Evolutionary conservation across 2,888 invertebrate genomes (phyloP), one percentile per base, ranked within the genome.

Genomic region (Zaprionus lineosus): DNA sequence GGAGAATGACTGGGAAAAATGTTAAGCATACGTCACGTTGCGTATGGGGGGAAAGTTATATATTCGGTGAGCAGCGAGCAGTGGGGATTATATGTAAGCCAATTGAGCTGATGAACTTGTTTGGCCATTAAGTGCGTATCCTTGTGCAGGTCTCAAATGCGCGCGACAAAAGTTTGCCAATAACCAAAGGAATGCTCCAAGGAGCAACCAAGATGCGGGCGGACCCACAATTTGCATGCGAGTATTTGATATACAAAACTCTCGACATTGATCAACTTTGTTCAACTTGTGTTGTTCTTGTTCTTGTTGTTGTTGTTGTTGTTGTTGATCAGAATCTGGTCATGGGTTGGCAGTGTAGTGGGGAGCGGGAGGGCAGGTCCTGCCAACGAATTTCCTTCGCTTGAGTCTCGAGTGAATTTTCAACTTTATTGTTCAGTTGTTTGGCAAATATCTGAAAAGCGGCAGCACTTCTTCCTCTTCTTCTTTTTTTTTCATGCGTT

Each of bases 361-460:
- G n/a, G n/a, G n/a, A n/a, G n/a, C n/a, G n/a, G n/a, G n/a, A n/a
- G n/a, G n/a, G n/a, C n/a, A n/a, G n/a, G n/a, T n/a, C n/a, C n/a
- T 50, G 29, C 21, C 61, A 40, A 29, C 72, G 77, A 75, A 65
- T 79, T 76, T 51, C 53, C 59, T 40, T 44, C 52, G 34, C 24
- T 31, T 9, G 29, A 34, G 56, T 64, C 76, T 62, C 63, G 39
- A 75, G 81, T 69, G 73, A 75, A 73, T 77, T 69, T 81, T 59
- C 66, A 81, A 84, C 66, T 77, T 77, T 77, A 84, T 81, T 76
- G 82, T 74, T 82, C 63, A 61, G 75, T 71, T 66, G 72, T 67
- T 78, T 64, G 64, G 39, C 48, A 28, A 47, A 53, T 47, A 59
- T 37, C 58, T 52, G 14, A 14, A 19, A 16, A 16, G 18, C 41